Evolutionary conservation across 1,140 invertebrate species (phyloP).

Genomic region (Battus philenor): DNA sequence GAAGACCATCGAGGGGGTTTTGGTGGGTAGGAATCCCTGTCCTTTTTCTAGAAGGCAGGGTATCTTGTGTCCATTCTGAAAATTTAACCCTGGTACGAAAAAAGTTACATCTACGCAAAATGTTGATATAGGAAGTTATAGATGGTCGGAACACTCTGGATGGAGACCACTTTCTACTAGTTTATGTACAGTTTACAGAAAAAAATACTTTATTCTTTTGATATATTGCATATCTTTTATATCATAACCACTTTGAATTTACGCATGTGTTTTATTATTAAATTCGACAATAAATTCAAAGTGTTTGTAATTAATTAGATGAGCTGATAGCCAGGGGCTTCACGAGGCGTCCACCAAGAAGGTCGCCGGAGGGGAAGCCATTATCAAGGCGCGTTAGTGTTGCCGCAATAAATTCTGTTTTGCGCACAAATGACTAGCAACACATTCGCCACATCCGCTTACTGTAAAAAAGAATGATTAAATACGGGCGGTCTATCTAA

Average conservation of each 20-base stretch:
- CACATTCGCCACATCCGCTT: not conserved
- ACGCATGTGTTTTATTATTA: not conserved
- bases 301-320: not conserved
- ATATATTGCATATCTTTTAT: too few species aligned
- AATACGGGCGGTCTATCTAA: not conserved
- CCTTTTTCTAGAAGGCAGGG: too few species aligned
- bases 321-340: not conserved
- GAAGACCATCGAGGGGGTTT: too few species aligned
- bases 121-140: not conserved
- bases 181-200: too few species aligned
- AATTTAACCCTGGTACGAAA: too few species aligned
- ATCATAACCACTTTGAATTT: too few species aligned
- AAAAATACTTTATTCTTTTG: too few species aligned
- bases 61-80: too few species aligned
- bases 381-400: not conserved
- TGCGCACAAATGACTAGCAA: conserved; percentile 2
- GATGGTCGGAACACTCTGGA: not conserved
- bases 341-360: not conserved
- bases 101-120: not conserved
- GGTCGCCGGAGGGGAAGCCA: not conserved
- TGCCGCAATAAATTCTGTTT: not conserved
- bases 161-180: too few species aligned
- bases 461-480: conserved; percentile 6
- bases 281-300: not conserved
- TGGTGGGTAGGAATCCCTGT: too few species aligned